Evolutionary conservation across 2,797 vertebrate species (phyloP).

Genomic region (Sebastolobus altivelis): DNA sequence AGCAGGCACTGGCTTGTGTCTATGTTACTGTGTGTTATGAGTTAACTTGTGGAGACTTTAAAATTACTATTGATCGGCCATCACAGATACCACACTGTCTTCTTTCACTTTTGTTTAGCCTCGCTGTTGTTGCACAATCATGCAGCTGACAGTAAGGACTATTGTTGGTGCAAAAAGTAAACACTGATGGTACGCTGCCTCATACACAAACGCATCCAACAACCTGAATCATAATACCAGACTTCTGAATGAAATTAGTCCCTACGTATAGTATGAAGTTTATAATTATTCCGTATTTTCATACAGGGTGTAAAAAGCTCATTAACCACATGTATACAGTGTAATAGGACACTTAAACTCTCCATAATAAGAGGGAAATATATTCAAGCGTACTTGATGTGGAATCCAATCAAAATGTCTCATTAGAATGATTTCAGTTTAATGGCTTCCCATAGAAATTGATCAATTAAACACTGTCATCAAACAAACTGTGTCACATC

Average conservation of each 20-base stretch:
- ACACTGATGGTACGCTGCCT: not conserved
- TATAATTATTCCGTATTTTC: conserved; percentile 32
- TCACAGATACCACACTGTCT: not conserved
- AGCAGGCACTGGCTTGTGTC: not conserved
- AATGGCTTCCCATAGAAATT: conserved; percentile 70
- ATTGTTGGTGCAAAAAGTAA: not conserved
- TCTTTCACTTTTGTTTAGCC: not conserved
- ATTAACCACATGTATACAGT: conserved; percentile 56
- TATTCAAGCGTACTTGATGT: conserved; percentile 60
- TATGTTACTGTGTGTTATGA: not conserved
- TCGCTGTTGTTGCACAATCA: not conserved
- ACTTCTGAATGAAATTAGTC: not conserved
- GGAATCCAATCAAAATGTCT: conserved; percentile 75
- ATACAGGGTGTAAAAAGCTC: conserved; percentile 50
- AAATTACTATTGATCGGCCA: not conserved
- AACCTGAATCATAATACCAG: rapidly evolving
- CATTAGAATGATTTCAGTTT: conserved; percentile 73
- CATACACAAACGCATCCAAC: not conserved
- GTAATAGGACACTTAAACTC: conserved; percentile 65
- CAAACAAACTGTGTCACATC: conserved; percentile 68
- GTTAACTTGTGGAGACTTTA: not conserved
- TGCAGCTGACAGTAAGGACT: too few species aligned
- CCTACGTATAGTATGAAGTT: conserved; percentile 10
- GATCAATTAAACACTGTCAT: conserved; percentile 77
- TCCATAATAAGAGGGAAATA: conserved; percentile 55